Base-by-base conservation (phyloP, 1,140 invertebrate species). In the Leptopilina boulardi region DNA sequence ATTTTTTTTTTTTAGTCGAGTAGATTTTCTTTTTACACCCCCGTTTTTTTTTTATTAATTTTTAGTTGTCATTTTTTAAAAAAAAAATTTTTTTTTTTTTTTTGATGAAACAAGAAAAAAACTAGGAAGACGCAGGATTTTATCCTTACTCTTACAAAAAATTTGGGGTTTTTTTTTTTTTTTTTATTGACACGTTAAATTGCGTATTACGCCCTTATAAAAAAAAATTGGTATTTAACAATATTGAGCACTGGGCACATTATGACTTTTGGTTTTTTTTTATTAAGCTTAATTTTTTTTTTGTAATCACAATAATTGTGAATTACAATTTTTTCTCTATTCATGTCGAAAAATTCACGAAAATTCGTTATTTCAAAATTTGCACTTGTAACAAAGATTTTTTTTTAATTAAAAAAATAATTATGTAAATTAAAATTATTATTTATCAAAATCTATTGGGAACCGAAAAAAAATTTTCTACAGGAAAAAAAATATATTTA, bases 171-270 rank as follows among this genome's bases (percentile, higher is more conserved):
- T 15, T 73, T 47, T 73, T 26, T 51, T 76, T 34, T 4, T 30
- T 66, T 30, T 78, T 78, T 76, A 76, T 71, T 21, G 73, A 76
- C 47, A 79, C 42, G 51, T 59, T 41, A 75, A 41, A 38, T 1
- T 51, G 26, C 38, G 74, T 74, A 54, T 74, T 72, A 70, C 30
- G 81, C 82, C 81, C 76, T 84, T 86, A 85, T 83, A 85, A 85
- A 87, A 87, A 86, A 87, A n/a, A n/a, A n/a, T n/a, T n/a, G n/a
- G n/a, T 85, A 87, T 85, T 84, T 83, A 88, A 88, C 86, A 84
- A 87, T 84, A 77, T 87, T 82, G 80, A 84, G 80, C 82, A 85
- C 81, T 83, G 82, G 71, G 80, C 82, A 80, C 73, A 73, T 77
- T 79, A 74, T 70, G 70, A 66, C 18, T 42, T 70, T 72, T 54